phyloP scores from a whole-genome alignment of 1,140 invertebrate species.

The Liolophura sinensis region DNA sequence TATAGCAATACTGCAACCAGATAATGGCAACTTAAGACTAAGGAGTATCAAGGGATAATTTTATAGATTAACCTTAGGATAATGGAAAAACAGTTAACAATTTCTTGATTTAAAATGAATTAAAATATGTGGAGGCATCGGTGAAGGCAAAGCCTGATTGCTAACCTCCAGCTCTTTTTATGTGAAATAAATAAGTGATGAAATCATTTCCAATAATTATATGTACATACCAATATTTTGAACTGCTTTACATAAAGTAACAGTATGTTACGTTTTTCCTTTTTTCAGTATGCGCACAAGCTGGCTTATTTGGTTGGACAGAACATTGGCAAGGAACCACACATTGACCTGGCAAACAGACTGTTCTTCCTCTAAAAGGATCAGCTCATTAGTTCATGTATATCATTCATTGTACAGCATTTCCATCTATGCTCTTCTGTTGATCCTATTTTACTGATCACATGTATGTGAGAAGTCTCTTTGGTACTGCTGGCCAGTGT shows the following conservation, averaged over 20 bases:
- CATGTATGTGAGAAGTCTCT: neutral
- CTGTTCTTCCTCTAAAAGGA: slow-evolving; percentile 59
- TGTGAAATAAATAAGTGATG: too few species aligned
- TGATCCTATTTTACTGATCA: neutral
- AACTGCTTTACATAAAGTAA: slow-evolving; percentile 13
- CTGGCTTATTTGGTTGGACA: slow-evolving; percentile 79
- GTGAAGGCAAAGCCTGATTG: too few species aligned
- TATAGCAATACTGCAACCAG: too few species aligned
- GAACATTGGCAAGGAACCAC: slow-evolving; percentile 64
- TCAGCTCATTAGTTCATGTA: neutral
- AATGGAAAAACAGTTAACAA: too few species aligned
- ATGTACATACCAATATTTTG: neutral
- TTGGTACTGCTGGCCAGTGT: too few species aligned
- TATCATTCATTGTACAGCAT: neutral
- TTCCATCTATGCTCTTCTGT: neutral
- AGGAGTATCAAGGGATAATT: too few species aligned
- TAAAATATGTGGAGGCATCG: too few species aligned
- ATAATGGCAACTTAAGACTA: too few species aligned
- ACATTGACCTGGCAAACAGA: slow-evolving; percentile 49
- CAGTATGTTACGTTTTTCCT: slow-evolving; percentile 12
- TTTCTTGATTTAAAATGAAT: too few species aligned
- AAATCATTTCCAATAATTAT: neutral
- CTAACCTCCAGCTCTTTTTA: too few species aligned
- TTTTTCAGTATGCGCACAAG: slow-evolving; percentile 75
- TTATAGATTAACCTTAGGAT: too few species aligned